These are phyloP conservation scores for Dissostichus mawsoni DNA, from an alignment of 2,113 vertebrate genomes.

Conservation along the genomic window DNA sequence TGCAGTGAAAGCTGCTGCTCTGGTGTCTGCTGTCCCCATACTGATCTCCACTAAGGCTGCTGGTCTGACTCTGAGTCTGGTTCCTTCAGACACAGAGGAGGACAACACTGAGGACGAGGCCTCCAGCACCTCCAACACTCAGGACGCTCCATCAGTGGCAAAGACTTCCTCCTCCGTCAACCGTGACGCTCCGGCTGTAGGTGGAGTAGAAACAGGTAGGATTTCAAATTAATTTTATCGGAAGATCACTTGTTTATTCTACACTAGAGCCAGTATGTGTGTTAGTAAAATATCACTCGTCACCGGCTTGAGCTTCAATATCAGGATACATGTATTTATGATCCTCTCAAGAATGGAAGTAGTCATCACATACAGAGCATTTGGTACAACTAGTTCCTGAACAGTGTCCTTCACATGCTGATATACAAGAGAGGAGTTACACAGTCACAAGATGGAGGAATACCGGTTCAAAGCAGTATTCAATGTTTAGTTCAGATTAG, in stretches of 20 bases:
- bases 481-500: too few relatives aligned
- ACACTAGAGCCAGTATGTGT: background rate
- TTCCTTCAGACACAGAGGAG: conserved; percentile 66
- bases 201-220: conserved; percentile 2
- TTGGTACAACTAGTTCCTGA: too few relatives aligned
- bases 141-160: conserved; percentile 61
- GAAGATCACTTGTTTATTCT: background rate
- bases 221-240: background rate
- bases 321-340: too few relatives aligned
- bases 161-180: conserved; percentile 49
- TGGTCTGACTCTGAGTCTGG: conserved; percentile 39
- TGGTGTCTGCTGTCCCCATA: conserved; percentile 31
- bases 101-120: conserved; percentile 68
- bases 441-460: too few relatives aligned
- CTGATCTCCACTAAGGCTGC: conserved; percentile 56
- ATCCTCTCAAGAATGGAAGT: too few relatives aligned
- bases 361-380: too few relatives aligned
- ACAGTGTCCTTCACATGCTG: too few relatives aligned
- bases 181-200: conserved; percentile 66
- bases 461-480: too few relatives aligned
- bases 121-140: conserved; percentile 71
- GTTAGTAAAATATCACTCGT: too few relatives aligned
- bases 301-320: too few relatives aligned
- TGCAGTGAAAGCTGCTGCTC: conserved; percentile 37
- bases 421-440: too few relatives aligned